A percentile compares a stretch with the other conserved stretches of the same genome.
Conservation (phyloP, 2,113 vertebrate species). For the Scomber japonicus region DNA sequence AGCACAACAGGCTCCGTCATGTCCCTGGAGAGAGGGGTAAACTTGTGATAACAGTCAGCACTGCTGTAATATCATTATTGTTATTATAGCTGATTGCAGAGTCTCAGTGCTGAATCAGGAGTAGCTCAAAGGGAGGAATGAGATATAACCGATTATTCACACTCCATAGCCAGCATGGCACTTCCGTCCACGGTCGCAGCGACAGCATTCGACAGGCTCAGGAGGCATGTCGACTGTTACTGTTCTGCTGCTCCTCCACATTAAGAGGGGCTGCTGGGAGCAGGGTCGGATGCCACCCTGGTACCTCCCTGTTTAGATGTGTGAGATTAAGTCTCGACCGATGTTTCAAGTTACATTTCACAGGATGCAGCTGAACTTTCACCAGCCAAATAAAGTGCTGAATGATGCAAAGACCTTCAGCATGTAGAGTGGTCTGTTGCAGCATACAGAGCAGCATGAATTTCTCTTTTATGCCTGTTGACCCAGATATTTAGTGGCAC, state of each 20-base stretch:
- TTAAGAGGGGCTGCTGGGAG: not conserved
- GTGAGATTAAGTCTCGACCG: too few relatives aligned
- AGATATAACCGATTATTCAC: conserved; percentile 37
- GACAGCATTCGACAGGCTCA: not conserved
- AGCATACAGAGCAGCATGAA: too few relatives aligned
- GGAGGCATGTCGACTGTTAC: not conserved
- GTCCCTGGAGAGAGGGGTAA: conserved; percentile 39
- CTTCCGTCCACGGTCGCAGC: not conserved
- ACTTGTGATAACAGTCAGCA: conserved; percentile 50
- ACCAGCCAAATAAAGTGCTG: not conserved
- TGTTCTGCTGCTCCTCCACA: not conserved
- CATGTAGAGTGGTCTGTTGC: not conserved
- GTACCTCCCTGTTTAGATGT: too few relatives aligned
- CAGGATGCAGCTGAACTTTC: too few relatives aligned
- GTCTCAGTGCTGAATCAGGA: conserved; percentile 64
- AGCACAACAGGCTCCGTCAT: conserved; percentile 33
- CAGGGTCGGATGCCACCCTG: not conserved
- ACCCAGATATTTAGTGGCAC: conserved; percentile 6
- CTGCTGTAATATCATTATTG: conserved; percentile 50
- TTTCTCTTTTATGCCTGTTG: conserved; percentile 3
- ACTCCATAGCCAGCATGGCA: not conserved
- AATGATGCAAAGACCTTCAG: not conserved
- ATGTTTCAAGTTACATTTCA: too few relatives aligned
- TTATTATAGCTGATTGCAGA: conserved; percentile 58
- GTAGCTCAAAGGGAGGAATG: conserved; percentile 11